Conservation (phyloP, 2,888 invertebrate species). For the Drosophila paranaensis region DNA sequence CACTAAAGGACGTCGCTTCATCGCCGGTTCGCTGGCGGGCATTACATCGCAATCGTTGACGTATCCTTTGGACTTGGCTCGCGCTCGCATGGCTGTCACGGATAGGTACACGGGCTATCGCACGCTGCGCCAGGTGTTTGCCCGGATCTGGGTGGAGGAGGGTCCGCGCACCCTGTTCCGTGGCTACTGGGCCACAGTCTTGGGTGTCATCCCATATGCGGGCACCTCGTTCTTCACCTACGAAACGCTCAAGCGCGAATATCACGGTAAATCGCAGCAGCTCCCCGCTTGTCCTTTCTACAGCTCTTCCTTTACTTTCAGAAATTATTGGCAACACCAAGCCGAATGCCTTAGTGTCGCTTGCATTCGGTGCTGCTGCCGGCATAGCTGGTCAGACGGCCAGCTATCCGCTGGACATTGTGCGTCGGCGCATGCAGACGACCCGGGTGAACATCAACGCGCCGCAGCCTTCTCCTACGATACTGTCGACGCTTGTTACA, state of each 20-base stretch:
- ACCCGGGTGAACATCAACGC: conserved; percentile 85
- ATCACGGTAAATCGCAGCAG: conserved; percentile 87
- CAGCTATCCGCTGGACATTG: conserved; percentile 98
- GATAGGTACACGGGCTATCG: conserved; percentile 90
- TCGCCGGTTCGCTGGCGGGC: conserved; percentile 98
- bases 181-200: conserved; percentile 95
- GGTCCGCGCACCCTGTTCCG: conserved; percentile 92
- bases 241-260: conserved; percentile 94
- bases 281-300: not conserved
- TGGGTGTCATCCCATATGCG: conserved; percentile 98
- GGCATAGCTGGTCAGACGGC: conserved; percentile 97
- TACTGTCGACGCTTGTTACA: conserved; percentile 88
- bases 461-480: conserved; percentile 87
- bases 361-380: conserved; percentile 94
- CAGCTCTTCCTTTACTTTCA: conserved; percentile 57
- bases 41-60: conserved; percentile 97
- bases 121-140: conserved; percentile 87
- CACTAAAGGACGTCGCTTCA: conserved; percentile 86
- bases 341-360: conserved; percentile 87
- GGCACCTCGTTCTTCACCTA: conserved; percentile 99
- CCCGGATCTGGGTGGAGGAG: conserved; percentile 90
- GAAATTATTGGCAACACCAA: conserved; percentile 84
- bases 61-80: conserved; percentile 97
- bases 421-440: conserved; percentile 88
- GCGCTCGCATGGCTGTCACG: conserved; percentile 99